Evolutionary conservation across 1,140 invertebrate genomes (phyloP), one percentile per base, ranked within the genome.

Genomic region (Eupeodes corollae): DNA sequence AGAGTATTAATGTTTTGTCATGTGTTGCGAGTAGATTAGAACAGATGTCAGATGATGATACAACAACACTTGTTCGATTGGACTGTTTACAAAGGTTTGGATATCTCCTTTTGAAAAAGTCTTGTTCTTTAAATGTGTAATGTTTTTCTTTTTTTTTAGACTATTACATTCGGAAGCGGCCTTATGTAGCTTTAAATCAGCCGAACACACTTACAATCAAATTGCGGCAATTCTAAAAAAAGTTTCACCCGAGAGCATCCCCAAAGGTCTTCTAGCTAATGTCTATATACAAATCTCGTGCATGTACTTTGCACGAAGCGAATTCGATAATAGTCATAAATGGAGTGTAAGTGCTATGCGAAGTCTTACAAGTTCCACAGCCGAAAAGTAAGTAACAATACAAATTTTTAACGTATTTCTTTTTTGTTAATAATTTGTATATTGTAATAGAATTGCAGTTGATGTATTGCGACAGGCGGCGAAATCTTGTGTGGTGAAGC

Each of bases 401-500:
- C 35, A n/a, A 26, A 2, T 39, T 50, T 38, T 6, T 47, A 15
- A 35, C 32, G 14, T 2, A 13, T 18, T 11, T 37, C 50, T 18
- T 30, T 12, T 40, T 37, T 42, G n/a, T 50, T 51, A 13, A 26
- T 49, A 40, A 26, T 13, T 46, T 68, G n/a, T n/a, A n/a, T n/a
- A n/a, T n/a, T n/a, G n/a, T n/a, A n/a, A 10, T 55, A 78, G 78
- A 56, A 75, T 84, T 41, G 77, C 78, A 14, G 75, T 92, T 32
- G 86, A 91, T 66, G 84, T 91, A 33, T 62, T 92, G 6, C 75
- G 88, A 32, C 82, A 88, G 59, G 84, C 86, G 53, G 81, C 86
- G 38, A 91, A 88, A 73, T 79, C 85, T 9, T 92, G 88, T 71
- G 84, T 92, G 10, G 78, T 90, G 8, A 92, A 91, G 72, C 73